phyloP scores from a whole-genome alignment of 2,113 vertebrate species.

The Leptobrachium ailaonicum region DNA sequence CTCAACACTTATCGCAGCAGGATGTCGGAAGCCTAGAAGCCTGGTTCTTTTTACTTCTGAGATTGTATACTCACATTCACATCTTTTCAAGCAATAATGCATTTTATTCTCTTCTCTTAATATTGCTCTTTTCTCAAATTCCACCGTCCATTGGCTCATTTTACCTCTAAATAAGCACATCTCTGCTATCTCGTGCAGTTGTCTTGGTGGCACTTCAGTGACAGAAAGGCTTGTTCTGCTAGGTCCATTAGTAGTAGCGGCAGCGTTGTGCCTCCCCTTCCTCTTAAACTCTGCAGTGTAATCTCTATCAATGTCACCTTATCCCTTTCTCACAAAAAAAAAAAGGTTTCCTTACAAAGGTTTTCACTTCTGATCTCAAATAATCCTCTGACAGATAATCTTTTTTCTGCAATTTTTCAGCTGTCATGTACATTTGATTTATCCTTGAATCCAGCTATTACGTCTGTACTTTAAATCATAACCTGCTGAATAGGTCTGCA shows the following conservation, averaged over 20 bases:
- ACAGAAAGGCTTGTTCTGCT: slow-evolving; percentile 19
- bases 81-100: no score
- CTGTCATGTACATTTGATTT: slow-evolving; percentile 49
- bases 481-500: slow-evolving; percentile 37
- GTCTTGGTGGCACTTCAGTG: slow-evolving; percentile 28
- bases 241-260: slow-evolving; percentile 21
- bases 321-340: slow-evolving; percentile 44
- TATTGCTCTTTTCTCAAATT: no score
- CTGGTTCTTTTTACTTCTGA: no score
- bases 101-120: no score
- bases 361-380: slow-evolving; percentile 49
- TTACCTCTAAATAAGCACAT: neutral
- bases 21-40: no score
- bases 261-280: slow-evolving; percentile 23
- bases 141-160: neutral
- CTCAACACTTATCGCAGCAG: no score
- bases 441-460: slow-evolving; percentile 46
- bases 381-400: slow-evolving; percentile 49
- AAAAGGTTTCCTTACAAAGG: slow-evolving; percentile 47
- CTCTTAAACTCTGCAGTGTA: slow-evolving; percentile 41
- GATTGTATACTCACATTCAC: no score
- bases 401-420: slow-evolving; percentile 45
- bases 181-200: slow-evolving; percentile 12
- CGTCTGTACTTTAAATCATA: slow-evolving; percentile 44
- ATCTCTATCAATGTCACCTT: slow-evolving; percentile 50